A percentile compares a stretch with the other conserved stretches of the same genome.
These are phyloP conservation scores for Salvelinus fontinalis DNA, from an alignment of 2,113 vertebrate genomes.

Conservation along the genomic window DNA sequence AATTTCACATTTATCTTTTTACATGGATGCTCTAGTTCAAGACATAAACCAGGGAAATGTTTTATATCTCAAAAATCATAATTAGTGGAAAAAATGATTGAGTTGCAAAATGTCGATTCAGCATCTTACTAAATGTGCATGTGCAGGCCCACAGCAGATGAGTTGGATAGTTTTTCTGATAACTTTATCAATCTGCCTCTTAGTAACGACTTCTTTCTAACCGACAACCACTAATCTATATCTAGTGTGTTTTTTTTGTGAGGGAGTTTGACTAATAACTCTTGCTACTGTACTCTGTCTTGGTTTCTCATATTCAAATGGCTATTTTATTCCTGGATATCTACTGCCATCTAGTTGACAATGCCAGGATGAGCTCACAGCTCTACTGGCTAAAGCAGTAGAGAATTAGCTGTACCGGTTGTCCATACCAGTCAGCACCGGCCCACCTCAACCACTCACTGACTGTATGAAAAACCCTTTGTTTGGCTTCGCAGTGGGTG, in stretches of 20 bases:
- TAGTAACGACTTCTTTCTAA: not conserved
- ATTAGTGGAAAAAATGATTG: not conserved
- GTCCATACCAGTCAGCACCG: too few species aligned
- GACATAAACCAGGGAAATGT: conserved; percentile 1
- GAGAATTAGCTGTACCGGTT: too few species aligned
- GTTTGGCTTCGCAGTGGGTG: conserved; percentile 56
- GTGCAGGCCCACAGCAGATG: too few species aligned
- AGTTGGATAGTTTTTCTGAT: not conserved
- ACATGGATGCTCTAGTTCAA: conserved; percentile 21
- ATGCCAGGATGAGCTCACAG: too few species aligned
- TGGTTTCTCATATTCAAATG: too few species aligned
- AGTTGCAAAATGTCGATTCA: not conserved
- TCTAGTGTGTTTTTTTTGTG: too few species aligned
- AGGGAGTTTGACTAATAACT: too few species aligned
- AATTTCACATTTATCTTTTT: conserved; percentile 43
- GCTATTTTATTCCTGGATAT: too few species aligned
- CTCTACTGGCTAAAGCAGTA: too few species aligned
- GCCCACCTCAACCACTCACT: not conserved
- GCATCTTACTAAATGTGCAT: not conserved
- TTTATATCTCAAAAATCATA: conserved; percentile 4
- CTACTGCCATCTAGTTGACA: too few species aligned
- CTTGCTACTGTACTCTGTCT: too few species aligned
- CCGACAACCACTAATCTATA: too few species aligned
- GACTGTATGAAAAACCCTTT: conserved; percentile 19
- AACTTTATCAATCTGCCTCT: not conserved